Evolutionary conservation across 2,797 vertebrate species (phyloP), one percentile per base, ranked within the genome.

Genomic region (Eutrigla gurnardus): DNA sequence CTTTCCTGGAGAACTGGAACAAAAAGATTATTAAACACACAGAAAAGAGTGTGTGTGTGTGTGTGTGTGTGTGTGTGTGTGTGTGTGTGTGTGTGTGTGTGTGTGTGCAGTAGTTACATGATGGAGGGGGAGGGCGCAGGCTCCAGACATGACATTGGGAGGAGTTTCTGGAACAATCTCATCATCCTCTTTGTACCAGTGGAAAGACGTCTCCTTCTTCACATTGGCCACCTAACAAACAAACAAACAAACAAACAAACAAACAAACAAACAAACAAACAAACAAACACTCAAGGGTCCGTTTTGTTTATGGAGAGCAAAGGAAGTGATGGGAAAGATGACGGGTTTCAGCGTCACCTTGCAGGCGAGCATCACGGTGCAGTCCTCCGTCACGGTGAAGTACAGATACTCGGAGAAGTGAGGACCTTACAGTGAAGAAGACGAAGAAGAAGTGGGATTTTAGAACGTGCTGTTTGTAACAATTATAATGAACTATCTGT

Each of bases 171-270:
- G 80, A 2, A 96, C 94, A n/a, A 95, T 85, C 76, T 97, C 95
- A 2, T 94, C 95, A 6, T 97, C 97, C 3, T 98, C 96, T 87
- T 95, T 99, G 91, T 93, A 97, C 98, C 98, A 99, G 53, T 95
- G 94, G 94, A 99, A 98, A 55, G 90, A 70, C 0, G 97, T 96
- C 67, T 99, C 97, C 85, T 96, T 99, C 94, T 96, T 98, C 55
- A 94, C 96, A 71, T 99, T 99, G 0, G 98, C 97, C 65, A 98
- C 90, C 98, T 99, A 70, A 53, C 46, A 55, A 6, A 60, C 18
- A 71, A 47, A 60, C 35, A 72, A 14, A 61, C 39, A 55, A 9
- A 60, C 25, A 70, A 47, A 63, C 33, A 68, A 10, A 62, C 42
- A 52, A 1, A 54, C 47, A 25, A 0, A 59, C 14, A 58, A 47